Conservation (phyloP, 1,140 invertebrate genomes). For the Oppia nitens region DNA sequence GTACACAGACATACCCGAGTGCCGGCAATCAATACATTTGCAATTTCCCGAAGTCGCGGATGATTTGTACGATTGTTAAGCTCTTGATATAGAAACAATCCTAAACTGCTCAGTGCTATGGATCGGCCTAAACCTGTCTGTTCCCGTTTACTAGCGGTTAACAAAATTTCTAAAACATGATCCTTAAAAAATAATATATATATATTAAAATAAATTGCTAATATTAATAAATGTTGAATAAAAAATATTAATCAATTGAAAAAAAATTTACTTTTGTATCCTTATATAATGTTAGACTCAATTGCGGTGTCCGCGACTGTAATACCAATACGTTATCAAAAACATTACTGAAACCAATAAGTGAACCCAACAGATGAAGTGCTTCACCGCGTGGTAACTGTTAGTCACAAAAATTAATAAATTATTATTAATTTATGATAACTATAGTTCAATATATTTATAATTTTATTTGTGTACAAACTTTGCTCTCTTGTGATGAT, state of each 20-base stretch:
- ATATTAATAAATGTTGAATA: neutral
- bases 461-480: neutral
- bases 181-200: constrained; percentile 41
- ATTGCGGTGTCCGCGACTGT: constrained; percentile 49
- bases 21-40: constrained; percentile 67
- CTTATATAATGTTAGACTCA: constrained; percentile 48
- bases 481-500: constrained; percentile 49
- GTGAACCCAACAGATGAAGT: constrained; percentile 67
- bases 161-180: constrained; percentile 64
- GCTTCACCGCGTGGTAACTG: constrained; percentile 73
- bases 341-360: constrained; percentile 61
- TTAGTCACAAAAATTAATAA: constrained; percentile 19
- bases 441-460: neutral
- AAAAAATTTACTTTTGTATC: constrained; percentile 50
- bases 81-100: constrained; percentile 64
- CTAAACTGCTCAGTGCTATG: constrained; percentile 68
- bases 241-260: neutral
- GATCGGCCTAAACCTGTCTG: constrained; percentile 67
- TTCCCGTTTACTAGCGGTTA: constrained; percentile 68
- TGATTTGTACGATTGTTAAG: constrained; percentile 45
- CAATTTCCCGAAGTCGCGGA: constrained; percentile 56
- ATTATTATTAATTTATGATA: neutral
- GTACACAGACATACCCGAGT: constrained; percentile 42
- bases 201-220: neutral
- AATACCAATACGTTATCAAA: constrained; percentile 59